Conservation (phyloP, 2,888 invertebrate genomes). For the Polymixis lichenea region DNA sequence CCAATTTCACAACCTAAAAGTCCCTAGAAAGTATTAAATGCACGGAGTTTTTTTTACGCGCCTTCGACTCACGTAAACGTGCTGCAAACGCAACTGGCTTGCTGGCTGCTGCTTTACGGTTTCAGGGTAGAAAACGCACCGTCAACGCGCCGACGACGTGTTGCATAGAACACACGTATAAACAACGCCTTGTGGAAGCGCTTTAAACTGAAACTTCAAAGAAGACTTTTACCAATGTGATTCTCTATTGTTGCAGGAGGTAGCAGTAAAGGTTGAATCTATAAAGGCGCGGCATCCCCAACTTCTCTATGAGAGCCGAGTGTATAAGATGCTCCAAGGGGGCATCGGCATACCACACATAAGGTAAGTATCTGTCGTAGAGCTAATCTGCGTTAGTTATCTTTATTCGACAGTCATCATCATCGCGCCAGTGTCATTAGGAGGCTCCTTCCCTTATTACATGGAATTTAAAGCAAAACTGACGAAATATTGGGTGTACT, state of each 20-base stretch:
- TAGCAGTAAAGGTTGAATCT: constrained; percentile 99
- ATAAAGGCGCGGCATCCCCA: constrained; percentile 99
- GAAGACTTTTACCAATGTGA: constrained; percentile 3
- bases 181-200: background rate
- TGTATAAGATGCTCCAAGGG: constrained; percentile 99
- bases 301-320: constrained; percentile 99
- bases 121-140: background rate
- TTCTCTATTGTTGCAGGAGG: constrained; percentile 93
- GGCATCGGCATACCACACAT: constrained; percentile 99
- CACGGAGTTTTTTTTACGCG: background rate
- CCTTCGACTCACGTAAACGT: no score
- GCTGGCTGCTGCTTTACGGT: background rate
- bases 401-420: background rate
- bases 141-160: background rate
- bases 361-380: constrained; percentile 91
- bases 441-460: background rate
- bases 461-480: background rate
- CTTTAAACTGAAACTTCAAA: background rate
- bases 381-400: background rate
- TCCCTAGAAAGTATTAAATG: background rate
- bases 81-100: no score
- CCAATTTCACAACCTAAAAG: no score
- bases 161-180: background rate
- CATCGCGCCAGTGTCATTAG: background rate
- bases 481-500: background rate